Percentiles rank a stretch among this genome's conserved stretches.
phyloP scores from a whole-genome alignment of 2,113 vertebrate species.

The Varanus salvator region DNA sequence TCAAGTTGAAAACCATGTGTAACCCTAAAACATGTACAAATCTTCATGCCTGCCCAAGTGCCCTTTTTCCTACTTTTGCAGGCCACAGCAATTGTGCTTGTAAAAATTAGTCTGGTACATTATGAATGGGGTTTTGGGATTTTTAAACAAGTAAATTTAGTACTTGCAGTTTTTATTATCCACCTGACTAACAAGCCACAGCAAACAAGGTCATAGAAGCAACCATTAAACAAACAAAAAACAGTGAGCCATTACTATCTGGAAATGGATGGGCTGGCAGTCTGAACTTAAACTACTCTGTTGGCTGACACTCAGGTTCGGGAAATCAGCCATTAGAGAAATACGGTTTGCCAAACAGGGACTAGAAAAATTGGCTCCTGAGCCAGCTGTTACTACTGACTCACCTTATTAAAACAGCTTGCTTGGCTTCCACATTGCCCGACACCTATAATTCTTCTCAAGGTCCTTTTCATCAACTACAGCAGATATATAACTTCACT shows the following conservation, averaged over 20 bases:
- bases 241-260: not conserved
- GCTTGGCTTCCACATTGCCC: not conserved
- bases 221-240: not conserved
- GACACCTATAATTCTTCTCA: slow-evolving; percentile 22
- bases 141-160: slow-evolving; percentile 18
- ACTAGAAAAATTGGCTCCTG: slow-evolving; percentile 12
- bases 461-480: not conserved
- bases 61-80: not conserved
- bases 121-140: slow-evolving; percentile 8
- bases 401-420: slow-evolving; percentile 31
- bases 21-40: not conserved
- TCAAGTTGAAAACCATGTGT: not conserved
- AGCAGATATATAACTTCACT: slow-evolving; percentile 7
- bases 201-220: not conserved
- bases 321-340: not conserved
- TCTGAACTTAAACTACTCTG: slow-evolving; percentile 3
- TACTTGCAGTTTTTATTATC: slow-evolving; percentile 18
- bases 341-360: not conserved
- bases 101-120: not conserved
- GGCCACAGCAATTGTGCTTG: not conserved
- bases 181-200: slow-evolving; percentile 6
- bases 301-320: slow-evolving; percentile 25
- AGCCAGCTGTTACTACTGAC: not conserved
- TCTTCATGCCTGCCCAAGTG: too few species aligned
- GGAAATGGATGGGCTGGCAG: slow-evolving; percentile 4